Evolutionary conservation across 2,888 invertebrate species (phyloP), one percentile per base, ranked within the genome.

Genomic region (Eupithecia insigniata): DNA sequence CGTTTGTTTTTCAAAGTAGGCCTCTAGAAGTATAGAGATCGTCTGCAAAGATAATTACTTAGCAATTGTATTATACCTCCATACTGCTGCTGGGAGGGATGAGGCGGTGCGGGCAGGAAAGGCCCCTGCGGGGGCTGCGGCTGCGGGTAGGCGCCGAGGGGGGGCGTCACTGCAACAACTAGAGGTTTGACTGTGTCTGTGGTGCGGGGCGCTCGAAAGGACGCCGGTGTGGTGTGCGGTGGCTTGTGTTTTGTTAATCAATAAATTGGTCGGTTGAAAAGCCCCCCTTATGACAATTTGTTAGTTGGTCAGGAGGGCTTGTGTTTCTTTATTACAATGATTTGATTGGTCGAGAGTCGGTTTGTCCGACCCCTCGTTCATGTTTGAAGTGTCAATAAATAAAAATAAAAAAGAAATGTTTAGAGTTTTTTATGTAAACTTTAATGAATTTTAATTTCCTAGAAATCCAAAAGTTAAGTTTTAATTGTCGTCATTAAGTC

Each of bases 41-140:
- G n/a, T n/a, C n/a, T n/a, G n/a, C n/a, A n/a, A n/a, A n/a, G n/a
- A n/a, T n/a, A 32, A 32, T 32, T 7, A 32, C 1, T 32, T 32
- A 32, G 32, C 7, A 32, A 32, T 7, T 32, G 34, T 34, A 32
- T 12, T 36, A 8, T 80, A 93, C 94, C 92, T 88, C 94, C 94
- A 86, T 94, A 94, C 76, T 94, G 94, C 5, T 92, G 94, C n/a
- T 92, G 90, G 69, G 94, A 95, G 85, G 96, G 96, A 70, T 95
- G 96, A 62, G 96, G 96, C 43, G 96, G 95, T 69, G 95, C 96
- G 67, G 96, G 96, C 78, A 96, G 94, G 92, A 95, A 96, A 14
- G 96, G 95, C 2, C 93, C 94, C 83, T 95, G 95, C 69, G 95
- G 95, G 80, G 95, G 94, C 84, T 95, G 95, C 60, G 95, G 95